Base-by-base conservation (phyloP, 2,888 invertebrate genomes). In the Deilephila porcellus region DNA sequence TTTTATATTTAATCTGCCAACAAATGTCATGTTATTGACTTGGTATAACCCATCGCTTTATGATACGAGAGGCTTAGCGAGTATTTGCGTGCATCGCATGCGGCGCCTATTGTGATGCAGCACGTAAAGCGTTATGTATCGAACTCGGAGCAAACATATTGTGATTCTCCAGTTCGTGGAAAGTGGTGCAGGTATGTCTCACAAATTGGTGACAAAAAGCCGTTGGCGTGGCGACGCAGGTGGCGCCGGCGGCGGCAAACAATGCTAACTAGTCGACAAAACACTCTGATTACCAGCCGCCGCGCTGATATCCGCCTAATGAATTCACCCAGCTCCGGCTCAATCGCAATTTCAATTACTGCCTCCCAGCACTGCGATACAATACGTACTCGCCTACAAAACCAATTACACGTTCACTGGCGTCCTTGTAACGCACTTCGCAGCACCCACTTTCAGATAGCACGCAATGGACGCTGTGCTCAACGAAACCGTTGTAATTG, bases 331-430 rank as follows among this genome's bases (percentile, higher is more conserved):
- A 52, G 17, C 52, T 53, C 60, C 56, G 59, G 62, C 56, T 62
- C 52, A 63, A 67, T 71, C 60, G 70, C 71, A 74, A 72, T 74
- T 71, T 74, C 74, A 73, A 72, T 76, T 74, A 76, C 73, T 63
- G 60, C 45, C 72, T 56, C n/a, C 25, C 60, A 29, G 34, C 56
- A 72, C 53, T 45, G 53, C 63, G n/a, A 19, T 4, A 63, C 62
- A 62, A 29, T 20, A 45, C 14, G 14, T 29, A 52, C 25, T 32
- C 20, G 62, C 19, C 19, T 34, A 52, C 59, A 70, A 20, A 56
- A 20, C 29, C n/a, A 25, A 29, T 73, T 32, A 45, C 25, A 29
- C 59, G 60, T 73, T 70, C 60, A 73, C 52, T 32, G 60, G 52
- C 19, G 60, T 7, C 19, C 29, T 52, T 62, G n/a, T 60, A 59